Evolutionary conservation across 2,888 invertebrate genomes (phyloP).

Genomic region (Tanypteryx hageni): DNA sequence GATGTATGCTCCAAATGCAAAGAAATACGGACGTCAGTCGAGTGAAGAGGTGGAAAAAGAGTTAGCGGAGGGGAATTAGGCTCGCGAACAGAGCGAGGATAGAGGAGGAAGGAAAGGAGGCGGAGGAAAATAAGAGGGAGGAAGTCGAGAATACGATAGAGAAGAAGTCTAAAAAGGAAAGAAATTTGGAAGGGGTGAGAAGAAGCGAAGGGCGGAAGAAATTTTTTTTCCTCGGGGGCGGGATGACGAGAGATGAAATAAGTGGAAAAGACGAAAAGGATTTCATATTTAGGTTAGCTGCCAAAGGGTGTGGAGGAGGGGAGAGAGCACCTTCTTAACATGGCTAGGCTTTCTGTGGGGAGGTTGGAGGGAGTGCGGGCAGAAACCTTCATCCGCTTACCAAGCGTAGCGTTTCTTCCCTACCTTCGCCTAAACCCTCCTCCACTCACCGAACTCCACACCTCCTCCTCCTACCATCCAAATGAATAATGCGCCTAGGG

Average conservation of each 20-base stretch:
- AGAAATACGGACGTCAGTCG: background rate
- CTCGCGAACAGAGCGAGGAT: background rate
- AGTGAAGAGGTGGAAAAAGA: background rate
- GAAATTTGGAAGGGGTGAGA: background rate
- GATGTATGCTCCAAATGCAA: conserved; percentile 14
- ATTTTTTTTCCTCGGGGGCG: too few species aligned
- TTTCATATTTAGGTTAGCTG: too few species aligned
- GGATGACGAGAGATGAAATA: too few species aligned
- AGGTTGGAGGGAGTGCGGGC: background rate
- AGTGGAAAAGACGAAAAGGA: too few species aligned
- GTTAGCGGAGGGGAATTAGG: background rate
- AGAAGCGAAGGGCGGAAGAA: background rate
- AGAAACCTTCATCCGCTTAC: background rate
- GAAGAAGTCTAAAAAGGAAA: background rate
- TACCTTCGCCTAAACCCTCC: background rate
- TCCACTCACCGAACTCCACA: background rate
- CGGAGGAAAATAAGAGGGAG: background rate
- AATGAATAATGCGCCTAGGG: background rate
- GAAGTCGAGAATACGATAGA: background rate
- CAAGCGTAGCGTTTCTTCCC: background rate
- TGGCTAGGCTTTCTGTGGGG: background rate
- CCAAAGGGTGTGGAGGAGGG: too few species aligned
- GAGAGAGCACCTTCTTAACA: too few species aligned
- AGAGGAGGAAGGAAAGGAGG: background rate
- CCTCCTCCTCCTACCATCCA: background rate